Conservation (phyloP, 2,797 vertebrate genomes). For the Avahi laniger region DNA sequence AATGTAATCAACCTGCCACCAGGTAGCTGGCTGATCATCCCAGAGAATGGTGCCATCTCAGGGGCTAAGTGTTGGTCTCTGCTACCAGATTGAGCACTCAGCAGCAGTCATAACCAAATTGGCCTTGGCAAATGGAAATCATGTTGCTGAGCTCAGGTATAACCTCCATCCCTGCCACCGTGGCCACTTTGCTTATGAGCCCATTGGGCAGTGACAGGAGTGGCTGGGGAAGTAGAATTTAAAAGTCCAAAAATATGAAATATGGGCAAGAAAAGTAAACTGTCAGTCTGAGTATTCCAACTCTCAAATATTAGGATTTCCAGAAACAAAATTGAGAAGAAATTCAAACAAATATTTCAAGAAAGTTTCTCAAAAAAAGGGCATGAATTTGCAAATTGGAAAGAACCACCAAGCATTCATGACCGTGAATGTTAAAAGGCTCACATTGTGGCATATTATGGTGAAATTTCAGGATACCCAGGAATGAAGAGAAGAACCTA, state of each 20-base stretch:
- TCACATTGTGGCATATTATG: neutral
- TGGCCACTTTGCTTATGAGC: neutral
- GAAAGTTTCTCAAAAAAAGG: slow-evolving; percentile 7
- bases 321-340: neutral
- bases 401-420: neutral
- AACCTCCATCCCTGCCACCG: neutral
- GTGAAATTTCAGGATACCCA: slow-evolving; percentile 7
- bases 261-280: neutral
- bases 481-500: neutral
- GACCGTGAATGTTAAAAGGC: neutral
- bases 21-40: neutral
- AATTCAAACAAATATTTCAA: slow-evolving; percentile 41
- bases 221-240: neutral
- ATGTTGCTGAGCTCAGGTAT: neutral
- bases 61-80: neutral
- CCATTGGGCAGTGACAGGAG: neutral
- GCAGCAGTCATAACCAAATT: neutral
- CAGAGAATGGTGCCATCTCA: neutral
- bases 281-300: neutral
- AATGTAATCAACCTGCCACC: neutral
- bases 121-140: neutral
- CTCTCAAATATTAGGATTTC: neutral
- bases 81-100: neutral
- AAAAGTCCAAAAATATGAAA: neutral
- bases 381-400: neutral